These are phyloP conservation scores for Hemiscyllium ocellatum DNA, from an alignment of 2,113 vertebrate genomes.

Conservation along the genomic window DNA sequence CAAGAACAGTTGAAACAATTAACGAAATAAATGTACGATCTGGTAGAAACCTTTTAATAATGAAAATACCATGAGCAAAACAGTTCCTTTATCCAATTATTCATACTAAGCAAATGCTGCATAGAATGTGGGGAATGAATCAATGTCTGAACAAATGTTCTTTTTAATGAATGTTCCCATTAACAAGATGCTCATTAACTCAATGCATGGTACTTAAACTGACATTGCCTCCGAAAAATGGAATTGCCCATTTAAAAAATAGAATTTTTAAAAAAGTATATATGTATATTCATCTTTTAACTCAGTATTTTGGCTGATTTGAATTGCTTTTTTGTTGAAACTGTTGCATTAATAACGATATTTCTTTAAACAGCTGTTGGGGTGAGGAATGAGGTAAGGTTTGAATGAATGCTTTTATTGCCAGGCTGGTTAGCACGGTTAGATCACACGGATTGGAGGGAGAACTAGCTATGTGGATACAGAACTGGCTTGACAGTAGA, in stretches of 20 bases:
- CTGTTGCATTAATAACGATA: background rate
- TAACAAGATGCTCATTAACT: slow-evolving; percentile 30
- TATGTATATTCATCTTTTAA: slow-evolving; percentile 21
- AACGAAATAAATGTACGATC: background rate
- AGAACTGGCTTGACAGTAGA: too few relatives aligned
- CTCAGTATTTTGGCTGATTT: background rate
- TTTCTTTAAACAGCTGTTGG: background rate
- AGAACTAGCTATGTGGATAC: too few relatives aligned
- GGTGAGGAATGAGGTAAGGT: background rate
- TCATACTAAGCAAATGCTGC: background rate
- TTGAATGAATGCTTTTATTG: too few relatives aligned
- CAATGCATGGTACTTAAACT: slow-evolving; percentile 16
- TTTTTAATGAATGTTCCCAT: slow-evolving; percentile 35
- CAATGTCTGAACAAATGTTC: slow-evolving; percentile 24
- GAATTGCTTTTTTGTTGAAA: slow-evolving; percentile 2
- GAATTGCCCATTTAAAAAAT: slow-evolving; percentile 14
- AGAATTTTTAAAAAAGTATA: background rate
- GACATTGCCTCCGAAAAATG: slow-evolving; percentile 14
- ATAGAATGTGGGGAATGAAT: slow-evolving; percentile 19
- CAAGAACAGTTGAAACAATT: slow-evolving; percentile 19
- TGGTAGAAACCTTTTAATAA: slow-evolving; percentile 14
- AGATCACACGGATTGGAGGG: too few relatives aligned
- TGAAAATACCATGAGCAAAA: background rate
- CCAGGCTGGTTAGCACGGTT: too few relatives aligned
- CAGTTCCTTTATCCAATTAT: background rate